These are phyloP conservation scores for Tarsius wallacei DNA, from an alignment of 2,797 vertebrate genomes.

Conservation along the genomic window DNA sequence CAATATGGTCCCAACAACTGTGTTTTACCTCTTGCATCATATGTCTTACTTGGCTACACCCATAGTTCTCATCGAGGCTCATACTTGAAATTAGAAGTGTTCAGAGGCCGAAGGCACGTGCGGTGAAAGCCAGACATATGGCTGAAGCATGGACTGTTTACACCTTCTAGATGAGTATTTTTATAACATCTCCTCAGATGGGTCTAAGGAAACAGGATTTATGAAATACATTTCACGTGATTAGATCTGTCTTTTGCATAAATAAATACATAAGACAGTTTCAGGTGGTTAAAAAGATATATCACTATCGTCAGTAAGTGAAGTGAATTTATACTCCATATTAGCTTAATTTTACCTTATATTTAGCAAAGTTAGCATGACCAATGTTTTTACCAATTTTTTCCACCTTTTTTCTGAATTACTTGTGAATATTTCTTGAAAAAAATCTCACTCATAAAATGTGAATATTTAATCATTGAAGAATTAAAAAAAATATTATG, in stretches of 20 bases:
- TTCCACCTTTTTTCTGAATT: constrained; percentile 30
- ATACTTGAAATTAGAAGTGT: background rate
- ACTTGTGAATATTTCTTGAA: constrained; percentile 11
- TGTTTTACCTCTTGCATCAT: constrained; percentile 31
- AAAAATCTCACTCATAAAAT: background rate
- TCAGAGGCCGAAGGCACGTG: background rate
- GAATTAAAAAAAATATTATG: background rate
- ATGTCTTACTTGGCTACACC: background rate
- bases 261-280: background rate
- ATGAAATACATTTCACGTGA: background rate
- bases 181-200: background rate
- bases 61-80: background rate
- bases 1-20: background rate
- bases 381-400: background rate
- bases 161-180: background rate
- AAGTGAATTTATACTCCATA: background rate
- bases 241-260: background rate
- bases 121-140: background rate
- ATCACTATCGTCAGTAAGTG: background rate
- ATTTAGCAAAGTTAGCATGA: background rate
- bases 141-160: background rate
- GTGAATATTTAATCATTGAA: background rate
- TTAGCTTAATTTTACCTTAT: background rate
- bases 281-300: background rate
- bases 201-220: background rate